A percentile compares a stretch with the other conserved stretches of the same genome.
Evolutionary conservation across 2,888 invertebrate species (phyloP).

Genomic region (Philaethria dido): DNA sequence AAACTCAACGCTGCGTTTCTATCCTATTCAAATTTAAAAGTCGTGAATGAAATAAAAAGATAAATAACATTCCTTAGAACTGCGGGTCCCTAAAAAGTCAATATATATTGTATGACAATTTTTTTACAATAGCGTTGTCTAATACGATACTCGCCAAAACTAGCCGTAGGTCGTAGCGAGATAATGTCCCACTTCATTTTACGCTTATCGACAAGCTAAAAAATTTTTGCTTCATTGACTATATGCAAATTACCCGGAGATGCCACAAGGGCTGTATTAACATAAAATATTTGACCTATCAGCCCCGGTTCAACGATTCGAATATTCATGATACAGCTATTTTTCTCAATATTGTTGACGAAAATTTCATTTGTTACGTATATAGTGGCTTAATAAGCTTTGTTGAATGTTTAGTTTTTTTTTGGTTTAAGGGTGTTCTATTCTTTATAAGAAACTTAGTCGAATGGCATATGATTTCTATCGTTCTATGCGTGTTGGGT

Average conservation of each 20-base stretch:
- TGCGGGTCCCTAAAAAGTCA: not conserved
- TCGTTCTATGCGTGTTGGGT: not conserved
- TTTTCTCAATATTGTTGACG: constrained; percentile 35
- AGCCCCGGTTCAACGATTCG: constrained; percentile 43
- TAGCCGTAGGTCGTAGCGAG: constrained; percentile 1
- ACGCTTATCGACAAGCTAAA: constrained; percentile 51
- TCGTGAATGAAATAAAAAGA: too few relatives aligned
- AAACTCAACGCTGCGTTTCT: too few relatives aligned
- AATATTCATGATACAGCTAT: constrained; percentile 46
- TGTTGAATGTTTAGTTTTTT: not conserved
- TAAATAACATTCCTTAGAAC: not conserved
- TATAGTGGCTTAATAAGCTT: constrained; percentile 8
- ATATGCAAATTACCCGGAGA: constrained; percentile 51
- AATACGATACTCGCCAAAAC: constrained; percentile 4
- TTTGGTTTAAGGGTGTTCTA: not conserved
- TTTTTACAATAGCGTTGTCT: not conserved
- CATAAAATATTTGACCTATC: constrained; percentile 52
- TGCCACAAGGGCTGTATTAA: constrained; percentile 48
- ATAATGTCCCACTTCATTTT: constrained; percentile 48
- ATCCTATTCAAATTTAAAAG: too few relatives aligned
- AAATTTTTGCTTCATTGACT: constrained; percentile 50
- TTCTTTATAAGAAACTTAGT: not conserved
- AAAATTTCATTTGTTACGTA: constrained; percentile 3
- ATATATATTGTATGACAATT: not conserved
- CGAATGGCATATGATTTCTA: not conserved